Conservation (phyloP, 2,797 vertebrate species). For the Geotrypetes seraphini region DNA sequence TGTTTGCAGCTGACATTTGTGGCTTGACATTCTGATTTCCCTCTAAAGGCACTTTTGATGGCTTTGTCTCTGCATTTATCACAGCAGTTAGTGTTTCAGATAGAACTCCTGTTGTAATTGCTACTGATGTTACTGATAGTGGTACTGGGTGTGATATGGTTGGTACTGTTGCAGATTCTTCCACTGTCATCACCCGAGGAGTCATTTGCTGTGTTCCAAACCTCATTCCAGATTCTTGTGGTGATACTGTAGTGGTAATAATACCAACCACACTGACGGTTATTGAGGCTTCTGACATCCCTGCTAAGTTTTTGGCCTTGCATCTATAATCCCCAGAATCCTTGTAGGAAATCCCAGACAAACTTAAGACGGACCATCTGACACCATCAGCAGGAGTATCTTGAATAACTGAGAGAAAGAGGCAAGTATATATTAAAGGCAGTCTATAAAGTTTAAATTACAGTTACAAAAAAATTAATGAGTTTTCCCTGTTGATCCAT, state of each 20-base stretch:
- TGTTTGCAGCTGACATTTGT: slow-evolving; percentile 12
- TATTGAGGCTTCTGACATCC: slow-evolving; percentile 70
- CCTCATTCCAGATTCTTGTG: slow-evolving; percentile 31
- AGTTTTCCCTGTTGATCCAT: too few relatives aligned
- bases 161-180: background rate
- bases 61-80: slow-evolving; percentile 19
- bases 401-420: slow-evolving; percentile 68
- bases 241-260: slow-evolving; percentile 46
- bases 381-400: slow-evolving; percentile 85
- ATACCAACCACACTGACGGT: slow-evolving; percentile 67
- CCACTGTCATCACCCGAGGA: slow-evolving; percentile 21
- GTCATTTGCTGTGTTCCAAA: slow-evolving; percentile 1
- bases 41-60: slow-evolving; percentile 12
- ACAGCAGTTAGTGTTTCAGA: slow-evolving; percentile 10
- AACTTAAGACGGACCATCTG: slow-evolving; percentile 88
- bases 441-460: background rate
- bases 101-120: slow-evolving; percentile 7
- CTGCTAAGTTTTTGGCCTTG: slow-evolving; percentile 85
- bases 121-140: background rate
- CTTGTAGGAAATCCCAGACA: slow-evolving; percentile 71
- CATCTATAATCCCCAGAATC: slow-evolving; percentile 87
- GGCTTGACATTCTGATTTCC: slow-evolving; percentile 34
- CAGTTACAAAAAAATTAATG: too few relatives aligned
- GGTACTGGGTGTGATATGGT: background rate
- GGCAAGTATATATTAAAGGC: too few relatives aligned